A percentile compares a stretch with the other conserved stretches of the same genome.
These are phyloP conservation scores for Ernsta delagoae DNA, from an alignment of 2,888 invertebrate species.

Conservation along the genomic window DNA sequence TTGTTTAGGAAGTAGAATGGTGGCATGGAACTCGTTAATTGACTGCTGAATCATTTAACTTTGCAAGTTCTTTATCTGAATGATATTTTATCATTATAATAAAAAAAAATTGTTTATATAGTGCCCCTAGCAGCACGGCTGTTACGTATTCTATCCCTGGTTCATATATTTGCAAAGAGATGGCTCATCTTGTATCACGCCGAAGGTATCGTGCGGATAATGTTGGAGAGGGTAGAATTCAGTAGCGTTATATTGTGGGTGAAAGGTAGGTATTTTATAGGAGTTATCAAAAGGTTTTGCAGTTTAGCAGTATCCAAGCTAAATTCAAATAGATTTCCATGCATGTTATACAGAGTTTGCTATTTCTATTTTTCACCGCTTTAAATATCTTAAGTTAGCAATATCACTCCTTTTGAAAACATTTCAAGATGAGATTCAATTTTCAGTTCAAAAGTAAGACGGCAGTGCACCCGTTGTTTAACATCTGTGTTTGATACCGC, in stretches of 20 bases:
- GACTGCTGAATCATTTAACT: too few relatives aligned
- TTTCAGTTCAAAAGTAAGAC: not conserved
- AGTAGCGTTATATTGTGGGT: constrained; percentile 12
- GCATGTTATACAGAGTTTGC: not conserved
- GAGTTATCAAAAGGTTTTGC: constrained; percentile 15
- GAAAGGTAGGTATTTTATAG: constrained; percentile 5
- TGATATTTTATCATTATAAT: too few relatives aligned
- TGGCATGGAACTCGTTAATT: too few relatives aligned
- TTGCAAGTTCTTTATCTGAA: too few relatives aligned
- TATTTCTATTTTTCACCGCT: not conserved
- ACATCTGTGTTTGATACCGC: not conserved
- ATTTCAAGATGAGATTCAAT: not conserved
- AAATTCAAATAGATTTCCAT: not conserved
- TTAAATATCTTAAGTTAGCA: not conserved
- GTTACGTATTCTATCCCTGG: constrained; percentile 26
- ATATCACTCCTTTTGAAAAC: not conserved
- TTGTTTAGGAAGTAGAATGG: too few relatives aligned
- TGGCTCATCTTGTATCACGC: constrained; percentile 19
- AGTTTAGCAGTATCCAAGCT: not conserved
- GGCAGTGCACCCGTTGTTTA: not conserved
- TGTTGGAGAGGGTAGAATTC: constrained; percentile 21
- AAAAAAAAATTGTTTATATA: too few relatives aligned
- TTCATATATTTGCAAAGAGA: constrained; percentile 31
- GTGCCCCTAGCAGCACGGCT: not conserved
- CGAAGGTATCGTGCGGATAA: constrained; percentile 22